These are phyloP conservation scores for Sciurus carolinensis DNA, from an alignment of 2,797 vertebrate species.

Conservation along the genomic window DNA sequence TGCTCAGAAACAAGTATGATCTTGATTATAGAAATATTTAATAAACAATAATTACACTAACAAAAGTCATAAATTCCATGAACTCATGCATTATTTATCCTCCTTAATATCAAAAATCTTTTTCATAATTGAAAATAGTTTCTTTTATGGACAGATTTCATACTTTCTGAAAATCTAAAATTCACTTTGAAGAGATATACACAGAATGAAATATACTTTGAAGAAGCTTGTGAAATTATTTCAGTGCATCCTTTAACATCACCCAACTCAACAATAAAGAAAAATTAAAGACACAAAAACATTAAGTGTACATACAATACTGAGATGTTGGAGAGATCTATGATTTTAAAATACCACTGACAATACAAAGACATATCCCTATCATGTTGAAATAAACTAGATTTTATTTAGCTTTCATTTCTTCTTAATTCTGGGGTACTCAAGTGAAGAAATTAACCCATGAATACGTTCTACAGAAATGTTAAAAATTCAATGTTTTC, in stretches of 20 bases:
- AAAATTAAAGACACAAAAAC: background rate
- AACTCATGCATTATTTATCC: background rate
- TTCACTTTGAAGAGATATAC: background rate
- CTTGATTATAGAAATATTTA: constrained; percentile 30
- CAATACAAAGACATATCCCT: background rate
- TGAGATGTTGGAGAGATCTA: background rate
- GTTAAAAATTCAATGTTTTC: background rate
- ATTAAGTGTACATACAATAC: background rate
- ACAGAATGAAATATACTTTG: constrained; percentile 47
- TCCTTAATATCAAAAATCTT: background rate
- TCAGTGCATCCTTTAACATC: background rate
- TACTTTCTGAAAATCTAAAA: constrained; percentile 51
- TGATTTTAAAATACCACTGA: constrained; percentile 22
- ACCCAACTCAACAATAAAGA: constrained; percentile 30
- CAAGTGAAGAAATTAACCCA: constrained; percentile 3
- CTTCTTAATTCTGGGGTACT: background rate
- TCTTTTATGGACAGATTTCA: constrained; percentile 32
- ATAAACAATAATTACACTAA: constrained; percentile 1
- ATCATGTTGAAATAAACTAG: background rate
- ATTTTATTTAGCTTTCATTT: background rate
- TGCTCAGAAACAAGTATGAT: constrained; percentile 1
- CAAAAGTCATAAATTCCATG: background rate
- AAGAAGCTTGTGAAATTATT: constrained; percentile 16
- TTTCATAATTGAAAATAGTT: constrained; percentile 56
- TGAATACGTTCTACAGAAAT: constrained; percentile 31